These are phyloP conservation scores for Tragelaphus imberbis DNA, from an alignment of 2,113 vertebrate species.

Conservation along the genomic window DNA sequence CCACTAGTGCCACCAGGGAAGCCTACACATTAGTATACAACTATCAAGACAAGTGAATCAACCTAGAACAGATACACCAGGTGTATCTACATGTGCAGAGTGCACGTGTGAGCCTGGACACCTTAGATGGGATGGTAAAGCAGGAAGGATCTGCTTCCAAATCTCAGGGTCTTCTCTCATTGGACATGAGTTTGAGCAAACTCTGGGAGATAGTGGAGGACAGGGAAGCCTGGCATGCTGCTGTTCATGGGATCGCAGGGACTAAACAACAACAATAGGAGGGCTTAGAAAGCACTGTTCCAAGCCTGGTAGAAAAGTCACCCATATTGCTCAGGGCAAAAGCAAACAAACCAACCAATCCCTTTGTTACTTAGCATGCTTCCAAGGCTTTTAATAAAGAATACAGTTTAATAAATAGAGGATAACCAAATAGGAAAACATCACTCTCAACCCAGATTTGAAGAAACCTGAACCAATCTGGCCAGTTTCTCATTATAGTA, in stretches of 20 bases:
- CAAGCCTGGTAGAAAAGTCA: neutral
- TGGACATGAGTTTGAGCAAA: neutral
- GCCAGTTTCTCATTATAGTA: constrained; percentile 21
- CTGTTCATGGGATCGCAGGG: neutral
- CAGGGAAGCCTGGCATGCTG: neutral
- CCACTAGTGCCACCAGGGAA: neutral
- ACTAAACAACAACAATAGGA: neutral
- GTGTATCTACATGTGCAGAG: neutral
- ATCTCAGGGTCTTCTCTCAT: neutral
- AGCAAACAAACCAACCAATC: neutral
- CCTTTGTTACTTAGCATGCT: neutral
- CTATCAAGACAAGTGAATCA: neutral
- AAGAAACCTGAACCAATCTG: neutral
- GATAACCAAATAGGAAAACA: neutral
- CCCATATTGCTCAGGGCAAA: neutral
- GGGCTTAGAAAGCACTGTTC: neutral
- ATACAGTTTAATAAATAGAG: neutral
- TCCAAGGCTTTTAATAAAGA: neutral
- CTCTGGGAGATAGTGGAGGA: neutral
- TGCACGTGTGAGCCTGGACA: neutral
- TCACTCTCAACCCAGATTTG: neutral
- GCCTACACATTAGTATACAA: neutral
- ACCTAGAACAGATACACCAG: neutral
- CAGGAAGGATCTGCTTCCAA: neutral
- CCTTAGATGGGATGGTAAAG: too few relatives aligned